phyloP scores from a whole-genome alignment of 2,797 vertebrate species.

The Eupleurogrammus muticus region DNA sequence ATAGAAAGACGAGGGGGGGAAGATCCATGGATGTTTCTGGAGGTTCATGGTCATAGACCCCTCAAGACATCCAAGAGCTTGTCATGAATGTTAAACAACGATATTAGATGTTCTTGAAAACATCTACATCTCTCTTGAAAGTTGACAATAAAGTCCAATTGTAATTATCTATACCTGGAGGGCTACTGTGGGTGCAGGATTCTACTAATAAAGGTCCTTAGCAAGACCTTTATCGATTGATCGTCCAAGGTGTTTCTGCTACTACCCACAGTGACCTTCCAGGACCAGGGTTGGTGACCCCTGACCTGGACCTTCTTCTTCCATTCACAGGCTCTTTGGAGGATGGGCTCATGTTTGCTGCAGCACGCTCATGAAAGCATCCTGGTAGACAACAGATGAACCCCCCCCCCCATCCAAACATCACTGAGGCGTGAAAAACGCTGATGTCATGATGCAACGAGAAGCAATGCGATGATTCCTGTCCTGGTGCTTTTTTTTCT shows the following conservation, averaged over 20 bases:
- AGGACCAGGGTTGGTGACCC: no score
- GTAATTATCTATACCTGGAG: neutral
- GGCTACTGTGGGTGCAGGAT: no score
- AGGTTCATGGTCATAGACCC: neutral
- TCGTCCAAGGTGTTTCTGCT: no score
- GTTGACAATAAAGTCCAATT: neutral
- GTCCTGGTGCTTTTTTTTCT: constrained; percentile 24
- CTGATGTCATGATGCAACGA: constrained; percentile 58
- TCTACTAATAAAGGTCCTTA: no score
- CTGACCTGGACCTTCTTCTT: no score
- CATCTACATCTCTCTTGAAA: neutral
- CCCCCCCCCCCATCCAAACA: constrained; percentile 26
- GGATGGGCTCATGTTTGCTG: constrained; percentile 10
- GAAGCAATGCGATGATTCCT: constrained; percentile 40
- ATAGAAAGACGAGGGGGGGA: neutral
- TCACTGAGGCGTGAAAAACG: constrained; percentile 29
- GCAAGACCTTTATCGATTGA: no score
- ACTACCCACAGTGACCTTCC: no score
- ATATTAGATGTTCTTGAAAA: neutral
- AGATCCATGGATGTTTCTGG: neutral
- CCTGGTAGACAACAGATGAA: constrained; percentile 20
- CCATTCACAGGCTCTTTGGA: constrained; percentile 4
- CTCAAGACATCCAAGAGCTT: neutral
- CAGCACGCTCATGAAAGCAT: constrained; percentile 18
- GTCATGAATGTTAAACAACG: neutral